Evolutionary conservation across 2,113 vertebrate species (phyloP), one percentile per base, ranked within the genome.

Genomic region (Phyllopteryx taeniolatus): DNA sequence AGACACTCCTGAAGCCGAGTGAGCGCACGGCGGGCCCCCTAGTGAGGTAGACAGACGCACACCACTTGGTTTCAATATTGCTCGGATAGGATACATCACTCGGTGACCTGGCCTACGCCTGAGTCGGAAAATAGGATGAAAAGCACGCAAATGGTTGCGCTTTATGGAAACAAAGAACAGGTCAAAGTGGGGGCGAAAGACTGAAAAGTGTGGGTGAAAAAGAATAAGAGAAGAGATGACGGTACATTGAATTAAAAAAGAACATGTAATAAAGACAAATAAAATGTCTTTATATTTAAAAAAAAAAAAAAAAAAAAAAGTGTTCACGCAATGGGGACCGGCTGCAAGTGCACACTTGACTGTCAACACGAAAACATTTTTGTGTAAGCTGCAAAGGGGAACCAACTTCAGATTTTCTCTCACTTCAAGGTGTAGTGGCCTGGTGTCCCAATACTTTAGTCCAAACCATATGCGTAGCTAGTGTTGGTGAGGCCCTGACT

Each of bases 11-110:
- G 35, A 83, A 65, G 79, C 71, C 75, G 79, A 86, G 73, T 62
- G 51, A 82, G 83, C 71, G 62, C 53, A 70, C 70, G 73, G 43
- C 46, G 20, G 15, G 71, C 72, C 72, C 35, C 69, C 78, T 67
- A 43, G 76, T 76, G 75, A 62, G 71, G 62, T 19, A 79, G 39
- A 63, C 61, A 82, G 43, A 74, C 10, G 5, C 62, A 56, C 59
- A 51, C 79, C 75, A 85, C 66, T 80, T 70, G 75, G 89, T 91
- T 91, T 91, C 89, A 80, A n/a, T 89, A 87, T 83, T 83, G 77
- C 75, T 91, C 81, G 86, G 70, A 85, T 79, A 64, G 86, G 70
- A 85, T 79, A 64, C 79, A 75, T 78, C 83, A 73, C 69, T 74
- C 61, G 75, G 71, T 81, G 85, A 87, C 79, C 82, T 31, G 8